Conservation (phyloP, 1,140 invertebrate genomes). For the Branchinecta lindahli region DNA sequence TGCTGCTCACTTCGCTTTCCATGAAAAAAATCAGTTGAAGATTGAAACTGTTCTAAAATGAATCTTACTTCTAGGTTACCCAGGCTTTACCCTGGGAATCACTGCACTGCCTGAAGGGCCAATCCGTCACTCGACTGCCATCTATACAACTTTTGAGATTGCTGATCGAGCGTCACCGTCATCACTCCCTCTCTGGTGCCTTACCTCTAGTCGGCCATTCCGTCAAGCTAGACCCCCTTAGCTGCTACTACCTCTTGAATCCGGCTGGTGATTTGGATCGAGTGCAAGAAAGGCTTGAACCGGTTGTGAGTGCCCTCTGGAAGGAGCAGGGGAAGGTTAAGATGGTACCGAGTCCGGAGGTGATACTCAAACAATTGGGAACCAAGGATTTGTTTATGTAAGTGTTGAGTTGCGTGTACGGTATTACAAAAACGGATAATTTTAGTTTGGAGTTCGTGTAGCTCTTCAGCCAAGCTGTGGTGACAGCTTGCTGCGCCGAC, state of each 20-base stretch:
- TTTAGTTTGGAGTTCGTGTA: not conserved
- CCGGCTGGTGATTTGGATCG: conserved; percentile 47
- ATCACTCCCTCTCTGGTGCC: not conserved
- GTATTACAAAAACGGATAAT: not conserved
- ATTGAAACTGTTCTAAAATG: not conserved
- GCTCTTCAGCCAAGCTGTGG: not conserved
- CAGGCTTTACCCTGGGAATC: conserved; percentile 2
- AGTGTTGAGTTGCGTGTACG: conserved; percentile 26
- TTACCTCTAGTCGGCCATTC: conserved; percentile 40
- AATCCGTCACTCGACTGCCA: not conserved
- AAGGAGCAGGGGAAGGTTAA: conserved; percentile 47
- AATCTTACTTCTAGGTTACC: not conserved
- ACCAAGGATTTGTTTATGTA: conserved; percentile 50
- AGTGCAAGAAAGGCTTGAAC: conserved; percentile 48
- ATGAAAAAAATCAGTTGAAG: not conserved
- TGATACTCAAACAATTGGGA: conserved; percentile 41
- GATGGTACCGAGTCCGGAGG: conserved; percentile 36
- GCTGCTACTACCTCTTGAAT: conserved; percentile 46
- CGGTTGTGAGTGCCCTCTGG: conserved; percentile 42
- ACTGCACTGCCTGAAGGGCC: not conserved
- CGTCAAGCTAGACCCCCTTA: conserved; percentile 35
- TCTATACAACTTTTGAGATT: not conserved
- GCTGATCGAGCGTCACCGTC: not conserved
- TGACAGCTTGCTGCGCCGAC: not conserved
- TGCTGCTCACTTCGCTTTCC: not conserved